Percentiles rank a stretch among this genome's conserved stretches.
Evolutionary conservation across 2,888 invertebrate species (phyloP).

Genomic region (Micoletzkya japonica): DNA sequence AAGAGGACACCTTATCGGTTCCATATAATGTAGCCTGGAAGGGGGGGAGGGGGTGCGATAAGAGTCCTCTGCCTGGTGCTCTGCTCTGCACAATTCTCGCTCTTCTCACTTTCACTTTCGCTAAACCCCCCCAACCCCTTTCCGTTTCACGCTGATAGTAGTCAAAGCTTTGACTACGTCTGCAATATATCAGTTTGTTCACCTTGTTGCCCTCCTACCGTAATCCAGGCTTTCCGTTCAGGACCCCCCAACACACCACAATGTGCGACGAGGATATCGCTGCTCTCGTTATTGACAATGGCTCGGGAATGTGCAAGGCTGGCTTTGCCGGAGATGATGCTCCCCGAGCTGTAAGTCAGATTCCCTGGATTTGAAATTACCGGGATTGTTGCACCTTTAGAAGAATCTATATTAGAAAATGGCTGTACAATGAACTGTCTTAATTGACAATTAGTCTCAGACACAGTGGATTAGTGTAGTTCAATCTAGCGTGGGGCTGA

Average conservation of each 20-base stretch:
- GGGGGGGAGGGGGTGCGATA: background rate
- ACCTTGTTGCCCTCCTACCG: background rate
- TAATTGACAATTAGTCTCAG: no score
- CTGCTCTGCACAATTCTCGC: background rate
- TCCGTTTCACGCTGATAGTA: no score
- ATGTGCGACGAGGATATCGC: conserved; percentile 56
- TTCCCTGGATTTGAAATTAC: background rate
- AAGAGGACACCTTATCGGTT: conserved; percentile 11
- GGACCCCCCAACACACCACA: background rate
- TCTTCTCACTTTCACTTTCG: background rate
- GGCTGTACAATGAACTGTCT: background rate
- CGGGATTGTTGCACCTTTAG: background rate
- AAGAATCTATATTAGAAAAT: background rate
- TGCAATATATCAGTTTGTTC: no score
- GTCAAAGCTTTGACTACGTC: no score
- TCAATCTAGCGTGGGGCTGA: no score
- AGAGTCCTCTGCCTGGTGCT: background rate
- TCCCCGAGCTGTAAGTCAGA: conserved; percentile 71
- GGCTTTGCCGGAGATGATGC: conserved; percentile 78
- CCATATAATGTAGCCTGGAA: conserved; percentile 11
- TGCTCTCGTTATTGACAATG: conserved; percentile 55
- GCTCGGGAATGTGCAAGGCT: conserved; percentile 73
- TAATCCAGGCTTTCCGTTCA: background rate
- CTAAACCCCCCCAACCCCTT: no score
- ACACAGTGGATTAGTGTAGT: no score